Conservation (phyloP, 1,140 invertebrate genomes). For the Drosophila seguyi region DNA sequence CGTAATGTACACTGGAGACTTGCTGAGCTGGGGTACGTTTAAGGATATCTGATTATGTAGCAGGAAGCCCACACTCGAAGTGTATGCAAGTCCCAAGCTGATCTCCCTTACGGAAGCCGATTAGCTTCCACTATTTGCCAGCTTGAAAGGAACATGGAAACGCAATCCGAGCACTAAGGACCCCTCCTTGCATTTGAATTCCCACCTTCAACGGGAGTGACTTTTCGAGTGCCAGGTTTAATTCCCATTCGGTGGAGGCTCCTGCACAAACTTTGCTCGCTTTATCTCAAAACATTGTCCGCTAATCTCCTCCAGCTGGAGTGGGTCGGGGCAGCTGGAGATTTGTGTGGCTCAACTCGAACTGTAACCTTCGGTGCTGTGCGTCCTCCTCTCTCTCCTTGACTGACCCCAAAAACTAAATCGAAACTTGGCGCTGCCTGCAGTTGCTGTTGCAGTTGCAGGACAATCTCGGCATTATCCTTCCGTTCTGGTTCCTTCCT, state of each 20-base stretch:
- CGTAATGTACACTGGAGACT: neutral
- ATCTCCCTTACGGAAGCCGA: neutral
- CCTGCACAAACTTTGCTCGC: conserved; percentile 20
- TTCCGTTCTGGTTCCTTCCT: conserved; percentile 15
- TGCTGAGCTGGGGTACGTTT: neutral
- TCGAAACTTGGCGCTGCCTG: conserved; percentile 30
- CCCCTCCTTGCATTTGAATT: neutral
- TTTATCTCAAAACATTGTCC: conserved; percentile 29
- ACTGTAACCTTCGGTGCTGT: conserved; percentile 25
- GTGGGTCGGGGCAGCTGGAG: neutral
- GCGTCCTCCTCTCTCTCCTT: neutral
- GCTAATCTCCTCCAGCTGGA: conserved; percentile 19
- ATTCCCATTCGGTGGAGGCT: conserved; percentile 10
- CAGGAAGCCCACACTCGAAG: neutral
- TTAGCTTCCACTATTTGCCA: conserved; percentile 13
- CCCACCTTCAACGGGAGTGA: conserved; percentile 4
- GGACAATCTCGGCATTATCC: conserved; percentile 40
- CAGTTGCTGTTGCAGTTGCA: conserved; percentile 14
- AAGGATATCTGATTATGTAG: neutral
- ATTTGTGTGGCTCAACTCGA: conserved; percentile 35
- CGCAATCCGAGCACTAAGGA: neutral
- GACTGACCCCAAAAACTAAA: conserved; percentile 42
- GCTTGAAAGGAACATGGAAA: conserved; percentile 12
- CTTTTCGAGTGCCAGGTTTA: conserved; percentile 18
- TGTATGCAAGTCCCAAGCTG: neutral